Evolutionary conservation across 1,140 invertebrate genomes (phyloP), one percentile per base, ranked within the genome.

Genomic region (Zaprionus vittiger): DNA sequence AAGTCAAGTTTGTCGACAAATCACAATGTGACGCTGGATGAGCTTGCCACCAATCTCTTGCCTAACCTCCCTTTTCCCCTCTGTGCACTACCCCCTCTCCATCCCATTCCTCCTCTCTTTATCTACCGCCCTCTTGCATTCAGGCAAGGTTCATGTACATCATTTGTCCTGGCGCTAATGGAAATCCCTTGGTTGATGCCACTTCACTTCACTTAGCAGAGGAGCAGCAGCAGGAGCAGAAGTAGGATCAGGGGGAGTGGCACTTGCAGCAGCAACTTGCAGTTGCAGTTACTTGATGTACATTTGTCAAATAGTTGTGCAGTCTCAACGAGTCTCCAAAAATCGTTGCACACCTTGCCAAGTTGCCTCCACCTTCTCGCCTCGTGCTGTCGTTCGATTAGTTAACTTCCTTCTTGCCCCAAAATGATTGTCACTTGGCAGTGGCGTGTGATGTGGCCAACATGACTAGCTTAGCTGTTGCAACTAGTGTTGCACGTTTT

Each of bases 81-180:
- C 28, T 37, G 4, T 37, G 0, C 47, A 31, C 17, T 15, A 4
- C 14, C 20, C 7, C 4, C 7, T 22, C 5, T 59, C 4, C 14
- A 6, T 31, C 5, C 41, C 22, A 12, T 34, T 65, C 20, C 24
- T 15, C 54, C 7, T 24, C 44, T 37, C 3, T 37, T 12, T 15
- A 20, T 20, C 52, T 57, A 17, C 49, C 66, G 44, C 15, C 68
- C 78, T 65, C 80, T 24, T 57, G 69, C 73, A 76, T 73, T 82
- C 65, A 52, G 73, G 28, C 31, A 41, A 64, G 83, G 84, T 83
- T 81, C 84, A 79, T 89, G 81, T 68, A 66, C 81, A 84, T 89
- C 84, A 84, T 89, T 89, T 89, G 81, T 89, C 81, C 84, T 75
- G 77, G 62, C 65, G 78, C 65, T 78, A 80, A 80, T 74, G 75